Evolutionary conservation across 2,888 invertebrate genomes (phyloP).

Genomic region (Morpho deidamia): DNA sequence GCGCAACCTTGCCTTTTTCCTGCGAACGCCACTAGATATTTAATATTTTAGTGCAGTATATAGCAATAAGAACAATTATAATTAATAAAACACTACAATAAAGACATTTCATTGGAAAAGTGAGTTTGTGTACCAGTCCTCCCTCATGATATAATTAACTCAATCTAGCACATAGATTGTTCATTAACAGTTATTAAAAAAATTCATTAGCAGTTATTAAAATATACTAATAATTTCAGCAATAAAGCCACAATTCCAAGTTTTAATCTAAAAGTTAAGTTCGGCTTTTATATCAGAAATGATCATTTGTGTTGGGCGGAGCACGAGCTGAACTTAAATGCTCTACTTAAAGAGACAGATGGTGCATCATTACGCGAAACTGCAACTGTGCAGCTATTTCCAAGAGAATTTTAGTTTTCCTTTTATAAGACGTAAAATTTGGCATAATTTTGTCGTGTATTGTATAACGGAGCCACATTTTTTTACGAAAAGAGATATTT

Average conservation of each 20-base stretch:
- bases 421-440: constrained; percentile 3
- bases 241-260: constrained; percentile 10
- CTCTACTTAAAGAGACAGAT: constrained; percentile 24
- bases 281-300: constrained; percentile 22
- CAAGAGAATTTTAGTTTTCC: constrained; percentile 9
- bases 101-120: too few species aligned
- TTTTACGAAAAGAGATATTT: too few species aligned
- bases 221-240: background rate
- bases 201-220: too few species aligned
- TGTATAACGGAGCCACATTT: background rate
- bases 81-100: too few species aligned
- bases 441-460: background rate
- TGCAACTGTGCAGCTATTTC: constrained; percentile 19
- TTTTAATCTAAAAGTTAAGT: constrained; percentile 20
- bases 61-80: too few species aligned
- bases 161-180: too few species aligned
- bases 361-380: constrained; percentile 17
- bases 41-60: too few species aligned
- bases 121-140: too few species aligned
- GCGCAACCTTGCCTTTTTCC: too few species aligned
- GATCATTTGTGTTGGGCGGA: constrained; percentile 22
- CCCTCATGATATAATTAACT: too few species aligned
- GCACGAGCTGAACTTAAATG: constrained; percentile 24
- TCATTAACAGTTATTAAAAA: too few species aligned
- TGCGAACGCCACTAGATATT: too few species aligned